Base-by-base conservation (phyloP, 2,113 vertebrate genomes). In the Mobula hypostoma region DNA sequence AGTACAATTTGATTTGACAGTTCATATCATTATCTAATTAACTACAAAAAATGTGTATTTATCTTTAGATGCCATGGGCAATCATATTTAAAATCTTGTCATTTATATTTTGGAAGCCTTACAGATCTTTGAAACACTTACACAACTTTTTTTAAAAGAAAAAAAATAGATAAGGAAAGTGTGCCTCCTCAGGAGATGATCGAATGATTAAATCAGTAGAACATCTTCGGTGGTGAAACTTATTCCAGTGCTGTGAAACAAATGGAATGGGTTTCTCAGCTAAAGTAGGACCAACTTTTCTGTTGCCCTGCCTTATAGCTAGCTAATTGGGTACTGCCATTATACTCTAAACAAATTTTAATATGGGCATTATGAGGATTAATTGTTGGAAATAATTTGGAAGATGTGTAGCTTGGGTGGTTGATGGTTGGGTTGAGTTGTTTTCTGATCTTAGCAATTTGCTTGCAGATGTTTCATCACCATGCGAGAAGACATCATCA, bases 11-110 rank as follows among this genome's bases (percentile, higher is more conserved):
- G 66, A 72, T 32, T 92, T 74, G 21, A 15, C 36, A 74, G 15
- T 21, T 56, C 72, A 5, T 93, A 40, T 68, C 66, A 40, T 14
- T 74, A 56, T 29, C 70, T 93, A 56, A 48, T 93, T 93, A 93
- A 32, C 58, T 68, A 15, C 61, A 66, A 90, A 79, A 74, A 48
- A 72, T 48, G 66, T 92, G 32, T 93, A 93, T 93, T 92, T 93
- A 93, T 93, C 66, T 93, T 70, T 92, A 70, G 36, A 92, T 92
- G 68, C n/a, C 29, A 92, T 27, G 40, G 90, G 66, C 82, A 48
- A 9, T 93, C 36, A 68, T 63, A 93, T 93, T 21, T 93, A 24
- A 93, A 70, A 48, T 27, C 24, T 19, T 93, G 3, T 9, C 21
- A 40, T 27, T 40, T 70, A 32, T 70, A 24, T 91, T 72, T 36